Evolutionary conservation across 2,113 vertebrate species (phyloP).

Genomic region (Atlantisia rogersi): DNA sequence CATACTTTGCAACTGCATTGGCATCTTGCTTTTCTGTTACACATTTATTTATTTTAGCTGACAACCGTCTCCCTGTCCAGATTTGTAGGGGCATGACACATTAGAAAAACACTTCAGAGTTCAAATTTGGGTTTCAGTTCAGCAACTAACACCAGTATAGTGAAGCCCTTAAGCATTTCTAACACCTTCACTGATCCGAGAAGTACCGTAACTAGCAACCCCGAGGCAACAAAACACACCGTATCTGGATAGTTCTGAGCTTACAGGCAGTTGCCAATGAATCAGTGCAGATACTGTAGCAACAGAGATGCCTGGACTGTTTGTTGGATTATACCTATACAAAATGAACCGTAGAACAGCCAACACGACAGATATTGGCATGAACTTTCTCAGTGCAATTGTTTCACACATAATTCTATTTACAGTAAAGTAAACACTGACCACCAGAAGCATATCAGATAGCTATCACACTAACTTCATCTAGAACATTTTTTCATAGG

Average conservation of each 20-base stretch:
- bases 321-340: background rate
- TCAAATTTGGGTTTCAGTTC: slow-evolving; percentile 20
- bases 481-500: background rate
- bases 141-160: background rate
- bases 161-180: slow-evolving; percentile 34
- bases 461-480: background rate
- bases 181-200: slow-evolving; percentile 14
- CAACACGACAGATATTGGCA: accelerated
- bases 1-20: background rate
- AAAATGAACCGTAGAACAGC: accelerated
- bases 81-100: background rate
- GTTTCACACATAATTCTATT: background rate
- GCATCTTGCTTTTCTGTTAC: background rate
- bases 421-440: accelerated
- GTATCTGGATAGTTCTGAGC: background rate
- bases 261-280: background rate
- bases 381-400: background rate
- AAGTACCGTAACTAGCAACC: background rate
- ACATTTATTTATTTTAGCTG: slow-evolving; percentile 17
- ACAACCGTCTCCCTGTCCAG: background rate
- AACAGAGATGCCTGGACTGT: background rate
- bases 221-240: slow-evolving; percentile 23
- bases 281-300: background rate
- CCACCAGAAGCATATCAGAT: background rate
- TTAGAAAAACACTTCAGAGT: background rate